phyloP scores from a whole-genome alignment of 2,797 vertebrate species.

The Pseudocheirus occidentalis region DNA sequence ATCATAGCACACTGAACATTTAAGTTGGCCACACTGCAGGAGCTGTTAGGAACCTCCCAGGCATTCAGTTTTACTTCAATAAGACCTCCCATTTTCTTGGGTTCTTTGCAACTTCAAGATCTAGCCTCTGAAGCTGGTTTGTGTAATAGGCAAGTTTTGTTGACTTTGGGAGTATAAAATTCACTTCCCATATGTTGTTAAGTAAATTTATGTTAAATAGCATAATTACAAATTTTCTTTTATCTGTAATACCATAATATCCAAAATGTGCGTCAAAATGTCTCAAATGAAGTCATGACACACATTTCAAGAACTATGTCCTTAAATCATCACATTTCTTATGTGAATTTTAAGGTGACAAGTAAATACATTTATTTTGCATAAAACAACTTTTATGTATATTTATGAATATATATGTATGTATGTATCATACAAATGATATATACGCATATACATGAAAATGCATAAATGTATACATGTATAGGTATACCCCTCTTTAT shows the following conservation, averaged over 20 bases:
- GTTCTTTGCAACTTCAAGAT: background rate
- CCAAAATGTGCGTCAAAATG: background rate
- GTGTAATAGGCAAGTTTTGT: background rate
- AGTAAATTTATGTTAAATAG: background rate
- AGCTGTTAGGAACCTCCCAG: background rate
- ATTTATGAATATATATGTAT: background rate
- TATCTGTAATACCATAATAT: background rate
- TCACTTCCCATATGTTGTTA: background rate
- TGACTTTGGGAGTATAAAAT: background rate
- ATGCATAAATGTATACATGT: background rate
- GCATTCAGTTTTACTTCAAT: background rate
- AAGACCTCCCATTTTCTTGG: background rate
- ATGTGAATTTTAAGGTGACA: background rate
- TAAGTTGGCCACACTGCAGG: background rate
- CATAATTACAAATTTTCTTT: background rate
- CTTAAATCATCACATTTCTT: background rate
- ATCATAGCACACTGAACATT: background rate
- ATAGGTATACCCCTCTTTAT: too few species aligned
- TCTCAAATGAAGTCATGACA: background rate
- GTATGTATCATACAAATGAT: background rate
- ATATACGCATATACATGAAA: background rate
- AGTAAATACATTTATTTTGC: background rate
- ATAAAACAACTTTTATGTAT: background rate
- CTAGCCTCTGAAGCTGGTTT: background rate
- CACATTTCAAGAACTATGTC: background rate